Conservation (phyloP, 2,113 vertebrate species). For the Petrocephalus microphthalmus region DNA sequence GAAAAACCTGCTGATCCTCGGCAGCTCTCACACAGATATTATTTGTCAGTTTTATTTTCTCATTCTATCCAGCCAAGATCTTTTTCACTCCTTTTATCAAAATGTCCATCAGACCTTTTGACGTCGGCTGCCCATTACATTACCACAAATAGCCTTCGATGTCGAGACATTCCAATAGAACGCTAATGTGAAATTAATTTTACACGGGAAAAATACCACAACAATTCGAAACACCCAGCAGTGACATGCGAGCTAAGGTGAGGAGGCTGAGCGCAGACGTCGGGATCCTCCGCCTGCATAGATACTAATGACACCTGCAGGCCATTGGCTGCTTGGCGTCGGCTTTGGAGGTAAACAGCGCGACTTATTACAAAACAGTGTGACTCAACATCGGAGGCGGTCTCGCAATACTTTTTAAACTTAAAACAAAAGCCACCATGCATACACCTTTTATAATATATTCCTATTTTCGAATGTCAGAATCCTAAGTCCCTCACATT, state of each 20-base stretch:
- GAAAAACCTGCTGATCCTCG: constrained; percentile 1
- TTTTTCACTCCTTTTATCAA: neutral
- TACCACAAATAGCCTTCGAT: neutral
- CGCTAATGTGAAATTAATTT: neutral
- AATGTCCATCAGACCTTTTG: no score
- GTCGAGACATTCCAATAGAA: neutral
- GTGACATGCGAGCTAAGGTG: neutral
- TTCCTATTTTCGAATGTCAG: neutral
- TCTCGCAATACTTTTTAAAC: neutral
- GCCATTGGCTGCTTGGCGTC: neutral
- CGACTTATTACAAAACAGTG: neutral
- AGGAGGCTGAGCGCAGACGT: neutral
- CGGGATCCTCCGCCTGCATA: neutral
- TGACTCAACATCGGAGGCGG: neutral
- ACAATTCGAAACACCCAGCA: neutral
- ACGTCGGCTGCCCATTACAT: neutral
- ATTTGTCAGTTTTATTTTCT: neutral
- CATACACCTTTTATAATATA: neutral
- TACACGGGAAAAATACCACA: neutral
- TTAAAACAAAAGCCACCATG: no score
- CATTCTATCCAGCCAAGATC: neutral
- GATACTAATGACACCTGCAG: neutral
- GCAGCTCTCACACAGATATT: neutral
- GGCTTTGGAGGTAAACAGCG: neutral
- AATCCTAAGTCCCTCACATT: neutral